Evolutionary conservation across 2,888 invertebrate species (phyloP).

Genomic region (Lasioglossum marginatum): DNA sequence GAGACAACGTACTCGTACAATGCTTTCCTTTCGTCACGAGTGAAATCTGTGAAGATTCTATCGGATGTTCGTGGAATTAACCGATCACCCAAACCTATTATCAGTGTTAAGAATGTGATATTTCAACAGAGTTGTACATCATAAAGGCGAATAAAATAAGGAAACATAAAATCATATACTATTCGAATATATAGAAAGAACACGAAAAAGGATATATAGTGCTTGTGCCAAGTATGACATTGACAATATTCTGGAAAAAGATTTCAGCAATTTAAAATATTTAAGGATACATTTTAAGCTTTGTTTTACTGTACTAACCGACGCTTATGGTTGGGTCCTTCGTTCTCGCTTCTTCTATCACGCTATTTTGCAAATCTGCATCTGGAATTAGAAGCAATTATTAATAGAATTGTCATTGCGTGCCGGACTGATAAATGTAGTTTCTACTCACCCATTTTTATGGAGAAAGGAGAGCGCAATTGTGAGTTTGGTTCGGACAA

Average conservation of each 20-base stretch:
- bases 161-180: constrained; percentile 22
- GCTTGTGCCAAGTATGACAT: constrained; percentile 78
- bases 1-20: constrained; percentile 82
- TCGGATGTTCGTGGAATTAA: constrained; percentile 83
- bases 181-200: constrained; percentile 69
- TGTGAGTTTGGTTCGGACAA: constrained; percentile 83
- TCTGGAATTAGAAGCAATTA: constrained; percentile 76
- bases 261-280: constrained; percentile 71
- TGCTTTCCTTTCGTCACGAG: constrained; percentile 80
- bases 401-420: background rate
- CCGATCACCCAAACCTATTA: constrained; percentile 79
- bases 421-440: background rate
- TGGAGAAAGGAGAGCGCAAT: constrained; percentile 77
- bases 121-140: constrained; percentile 48
- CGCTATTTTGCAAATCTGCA: constrained; percentile 82
- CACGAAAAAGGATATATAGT: constrained; percentile 83
- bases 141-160: constrained; percentile 37
- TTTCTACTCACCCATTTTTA: constrained; percentile 69
- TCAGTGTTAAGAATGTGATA: constrained; percentile 72
- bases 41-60: constrained; percentile 82
- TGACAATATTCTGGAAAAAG: constrained; percentile 81
- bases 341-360: constrained; percentile 76
- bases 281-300: constrained; percentile 30
- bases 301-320: constrained; percentile 74
- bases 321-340: constrained; percentile 75